Percentiles rank a stretch among this genome's conserved stretches.
These are phyloP conservation scores for Pangasianodon hypophthalmus DNA, from an alignment of 2,113 vertebrate genomes.

Conservation along the genomic window DNA sequence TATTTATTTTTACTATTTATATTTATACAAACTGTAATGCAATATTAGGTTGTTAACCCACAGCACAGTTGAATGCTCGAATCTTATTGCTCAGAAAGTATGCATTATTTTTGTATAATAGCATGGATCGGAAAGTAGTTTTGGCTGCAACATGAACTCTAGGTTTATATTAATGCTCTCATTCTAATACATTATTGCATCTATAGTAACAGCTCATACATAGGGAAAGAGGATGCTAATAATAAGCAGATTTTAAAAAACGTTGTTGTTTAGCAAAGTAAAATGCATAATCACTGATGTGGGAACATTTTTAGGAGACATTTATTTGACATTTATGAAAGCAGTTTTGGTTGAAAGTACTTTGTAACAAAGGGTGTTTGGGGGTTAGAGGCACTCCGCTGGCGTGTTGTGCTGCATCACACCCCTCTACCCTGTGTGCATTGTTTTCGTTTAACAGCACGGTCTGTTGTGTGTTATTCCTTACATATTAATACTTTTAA, in stretches of 20 bases:
- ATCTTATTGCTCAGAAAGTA: neutral
- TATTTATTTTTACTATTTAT: neutral
- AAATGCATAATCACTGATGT: neutral
- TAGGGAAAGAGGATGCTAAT: neutral
- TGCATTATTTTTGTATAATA: neutral
- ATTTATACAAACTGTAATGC: neutral
- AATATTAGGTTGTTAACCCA: neutral
- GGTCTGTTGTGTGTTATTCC: neutral
- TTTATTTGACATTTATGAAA: neutral
- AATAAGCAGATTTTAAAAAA: too few relatives aligned
- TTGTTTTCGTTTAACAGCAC: neutral
- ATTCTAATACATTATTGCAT: neutral
- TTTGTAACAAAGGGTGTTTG: too few relatives aligned
- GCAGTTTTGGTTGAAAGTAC: neutral
- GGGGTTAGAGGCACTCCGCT: neutral
- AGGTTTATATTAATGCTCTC: neutral
- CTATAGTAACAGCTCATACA: neutral
- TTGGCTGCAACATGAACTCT: neutral
- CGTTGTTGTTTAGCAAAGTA: neutral
- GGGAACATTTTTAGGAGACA: too few relatives aligned
- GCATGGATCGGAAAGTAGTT: neutral
- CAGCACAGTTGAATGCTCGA: neutral
- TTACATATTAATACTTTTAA: neutral
- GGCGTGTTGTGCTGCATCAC: neutral
- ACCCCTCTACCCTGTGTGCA: neutral